Conservation (phyloP, 2,797 vertebrate species). For the Tangara arthus region DNA sequence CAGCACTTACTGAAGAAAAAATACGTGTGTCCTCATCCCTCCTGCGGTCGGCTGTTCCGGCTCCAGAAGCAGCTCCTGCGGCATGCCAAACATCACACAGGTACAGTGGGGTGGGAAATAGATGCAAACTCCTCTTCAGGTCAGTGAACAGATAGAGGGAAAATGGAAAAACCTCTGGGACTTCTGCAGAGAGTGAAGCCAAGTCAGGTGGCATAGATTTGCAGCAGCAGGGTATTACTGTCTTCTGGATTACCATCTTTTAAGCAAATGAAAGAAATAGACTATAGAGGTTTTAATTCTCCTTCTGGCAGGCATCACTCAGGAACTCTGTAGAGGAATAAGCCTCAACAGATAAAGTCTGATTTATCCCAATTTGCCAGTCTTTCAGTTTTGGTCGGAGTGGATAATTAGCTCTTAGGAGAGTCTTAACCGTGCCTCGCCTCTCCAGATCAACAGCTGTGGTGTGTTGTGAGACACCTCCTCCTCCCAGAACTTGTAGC, state of each 20-base stretch:
- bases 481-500: not conserved
- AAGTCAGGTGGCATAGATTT: not conserved
- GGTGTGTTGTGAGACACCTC: not conserved
- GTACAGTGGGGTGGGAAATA: slow-evolving; percentile 61
- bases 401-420: not conserved
- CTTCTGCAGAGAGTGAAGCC: not conserved
- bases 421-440: not conserved
- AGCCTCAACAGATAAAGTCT: not conserved
- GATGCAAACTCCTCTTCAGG: not conserved
- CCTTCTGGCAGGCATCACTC: not conserved
- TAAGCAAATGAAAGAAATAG: not conserved
- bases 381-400: not conserved
- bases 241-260: not conserved
- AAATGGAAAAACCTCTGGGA: not conserved
- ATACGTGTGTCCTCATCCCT: slow-evolving; percentile 95
- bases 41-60: slow-evolving; percentile 93
- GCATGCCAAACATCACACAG: slow-evolving; percentile 97
- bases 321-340: not conserved
- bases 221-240: not conserved
- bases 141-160: not conserved
- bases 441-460: not conserved
- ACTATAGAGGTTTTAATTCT: not conserved
- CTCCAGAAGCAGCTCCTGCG: slow-evolving; percentile 97
- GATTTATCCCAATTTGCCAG: not conserved
- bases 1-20: slow-evolving; percentile 99